A percentile compares a stretch with the other conserved stretches of the same genome.
Conservation (phyloP, 2,888 invertebrate genomes). For the Coenonympha glycerion region DNA sequence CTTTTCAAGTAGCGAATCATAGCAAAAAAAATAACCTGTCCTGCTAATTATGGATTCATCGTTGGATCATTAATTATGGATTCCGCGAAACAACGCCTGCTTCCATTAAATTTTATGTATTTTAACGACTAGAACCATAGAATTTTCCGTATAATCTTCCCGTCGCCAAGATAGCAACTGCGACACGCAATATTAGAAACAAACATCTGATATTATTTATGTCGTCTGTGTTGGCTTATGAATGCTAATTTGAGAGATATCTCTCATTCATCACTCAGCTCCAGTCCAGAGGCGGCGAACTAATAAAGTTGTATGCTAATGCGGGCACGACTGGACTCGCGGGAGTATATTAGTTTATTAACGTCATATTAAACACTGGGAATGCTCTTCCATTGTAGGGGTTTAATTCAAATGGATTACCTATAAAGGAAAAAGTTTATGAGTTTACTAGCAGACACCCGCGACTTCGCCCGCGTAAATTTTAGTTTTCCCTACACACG, state of each 20-base stretch:
- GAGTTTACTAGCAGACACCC: too few relatives aligned
- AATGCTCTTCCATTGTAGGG: not conserved
- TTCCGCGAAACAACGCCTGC: too few relatives aligned
- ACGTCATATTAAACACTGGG: not conserved
- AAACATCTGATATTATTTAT: conserved; percentile 59
- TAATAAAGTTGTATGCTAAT: conserved; percentile 43
- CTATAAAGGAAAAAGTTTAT: too few relatives aligned
- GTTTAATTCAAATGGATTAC: not conserved
- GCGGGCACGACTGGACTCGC: conserved; percentile 10
- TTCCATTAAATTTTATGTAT: too few relatives aligned
- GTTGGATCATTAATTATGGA: too few relatives aligned
- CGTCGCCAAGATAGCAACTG: conserved; percentile 3
- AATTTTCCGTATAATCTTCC: not conserved
- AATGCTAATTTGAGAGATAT: conserved; percentile 69
- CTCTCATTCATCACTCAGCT: conserved; percentile 60
- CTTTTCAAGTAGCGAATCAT: too few relatives aligned
- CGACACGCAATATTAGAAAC: conserved; percentile 28
- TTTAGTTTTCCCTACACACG: too few relatives aligned
- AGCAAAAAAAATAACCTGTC: too few relatives aligned
- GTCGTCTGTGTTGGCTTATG: conserved; percentile 61
- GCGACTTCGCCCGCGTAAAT: too few relatives aligned
- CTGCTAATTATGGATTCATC: too few relatives aligned
- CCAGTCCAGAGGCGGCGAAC: conserved; percentile 34
- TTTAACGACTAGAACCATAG: too few relatives aligned
- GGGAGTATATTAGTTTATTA: not conserved